Evolutionary conservation across 1,140 invertebrate genomes (phyloP).

Genomic region (Pseudobourletiella spinata): DNA sequence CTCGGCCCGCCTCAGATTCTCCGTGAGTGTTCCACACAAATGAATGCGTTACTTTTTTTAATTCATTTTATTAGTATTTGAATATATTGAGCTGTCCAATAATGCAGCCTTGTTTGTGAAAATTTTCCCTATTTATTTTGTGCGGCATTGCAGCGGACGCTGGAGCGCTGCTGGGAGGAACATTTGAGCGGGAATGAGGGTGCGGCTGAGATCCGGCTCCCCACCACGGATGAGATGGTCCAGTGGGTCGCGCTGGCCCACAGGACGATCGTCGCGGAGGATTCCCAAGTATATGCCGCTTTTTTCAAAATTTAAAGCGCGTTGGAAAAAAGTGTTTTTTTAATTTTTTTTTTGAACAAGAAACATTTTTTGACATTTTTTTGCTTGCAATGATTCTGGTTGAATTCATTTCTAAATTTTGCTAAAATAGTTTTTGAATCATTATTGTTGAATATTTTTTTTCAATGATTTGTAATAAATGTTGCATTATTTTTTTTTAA

Average conservation of each 20-base stretch:
- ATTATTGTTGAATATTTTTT: background rate
- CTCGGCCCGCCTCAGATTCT: slow-evolving; percentile 18
- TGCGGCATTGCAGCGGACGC: too few relatives aligned
- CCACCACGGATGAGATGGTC: slow-evolving; percentile 27
- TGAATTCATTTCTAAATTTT: background rate
- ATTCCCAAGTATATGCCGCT: background rate
- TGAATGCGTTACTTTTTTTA: background rate
- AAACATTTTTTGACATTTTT: background rate
- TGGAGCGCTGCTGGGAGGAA: slow-evolving; percentile 17
- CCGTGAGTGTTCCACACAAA: slow-evolving; percentile 14
- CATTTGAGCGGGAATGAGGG: slow-evolving; percentile 16
- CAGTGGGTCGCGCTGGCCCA: slow-evolving; percentile 23
- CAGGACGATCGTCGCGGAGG: background rate
- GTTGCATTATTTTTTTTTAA: background rate
- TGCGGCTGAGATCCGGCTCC: slow-evolving; percentile 12
- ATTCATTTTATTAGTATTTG: background rate
- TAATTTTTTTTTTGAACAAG: background rate
- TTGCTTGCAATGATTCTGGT: background rate
- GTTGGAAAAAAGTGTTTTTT: background rate
- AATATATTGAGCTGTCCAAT: too few relatives aligned
- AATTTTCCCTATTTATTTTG: too few relatives aligned
- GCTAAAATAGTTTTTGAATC: background rate
- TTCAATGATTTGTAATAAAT: background rate
- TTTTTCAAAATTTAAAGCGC: background rate
- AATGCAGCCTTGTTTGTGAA: too few relatives aligned